A percentile compares a stretch with the other conserved stretches of the same genome.
These are phyloP conservation scores for Picathartes gymnocephalus DNA, from an alignment of 2,113 vertebrate species.

Conservation along the genomic window DNA sequence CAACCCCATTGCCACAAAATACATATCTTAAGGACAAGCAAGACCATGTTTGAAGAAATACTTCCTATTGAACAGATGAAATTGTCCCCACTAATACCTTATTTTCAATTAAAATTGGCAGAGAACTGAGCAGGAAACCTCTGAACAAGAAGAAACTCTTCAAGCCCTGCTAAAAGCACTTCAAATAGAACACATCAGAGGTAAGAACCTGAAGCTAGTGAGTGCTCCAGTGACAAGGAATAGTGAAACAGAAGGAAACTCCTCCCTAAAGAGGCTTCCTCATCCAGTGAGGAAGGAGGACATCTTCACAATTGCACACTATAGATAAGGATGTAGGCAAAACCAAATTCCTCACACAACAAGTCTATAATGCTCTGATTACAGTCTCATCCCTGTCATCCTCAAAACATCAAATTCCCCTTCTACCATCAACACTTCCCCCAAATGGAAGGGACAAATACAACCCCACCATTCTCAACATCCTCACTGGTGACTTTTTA, in stretches of 20 bases:
- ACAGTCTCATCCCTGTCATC: not conserved
- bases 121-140: not conserved
- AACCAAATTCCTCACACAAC: not conserved
- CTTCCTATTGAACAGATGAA: not conserved
- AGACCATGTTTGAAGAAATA: not conserved
- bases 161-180: not conserved
- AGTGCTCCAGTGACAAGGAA: not conserved
- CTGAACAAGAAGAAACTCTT: not conserved
- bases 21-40: not conserved
- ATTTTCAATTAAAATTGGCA: not conserved
- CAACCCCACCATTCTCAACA: not conserved
- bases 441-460: not conserved
- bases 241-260: not conserved
- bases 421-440: not conserved
- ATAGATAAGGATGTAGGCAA: not conserved
- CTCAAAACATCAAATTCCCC: not conserved
- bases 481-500: not conserved
- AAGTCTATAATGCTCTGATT: not conserved
- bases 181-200: not conserved
- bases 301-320: not conserved
- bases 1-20: not conserved
- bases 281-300: not conserved
- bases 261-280: not conserved
- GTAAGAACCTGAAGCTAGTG: not conserved
- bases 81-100: not conserved